Evolutionary conservation across 2,888 invertebrate genomes (phyloP).

Genomic region (Eupithecia dodoneata): DNA sequence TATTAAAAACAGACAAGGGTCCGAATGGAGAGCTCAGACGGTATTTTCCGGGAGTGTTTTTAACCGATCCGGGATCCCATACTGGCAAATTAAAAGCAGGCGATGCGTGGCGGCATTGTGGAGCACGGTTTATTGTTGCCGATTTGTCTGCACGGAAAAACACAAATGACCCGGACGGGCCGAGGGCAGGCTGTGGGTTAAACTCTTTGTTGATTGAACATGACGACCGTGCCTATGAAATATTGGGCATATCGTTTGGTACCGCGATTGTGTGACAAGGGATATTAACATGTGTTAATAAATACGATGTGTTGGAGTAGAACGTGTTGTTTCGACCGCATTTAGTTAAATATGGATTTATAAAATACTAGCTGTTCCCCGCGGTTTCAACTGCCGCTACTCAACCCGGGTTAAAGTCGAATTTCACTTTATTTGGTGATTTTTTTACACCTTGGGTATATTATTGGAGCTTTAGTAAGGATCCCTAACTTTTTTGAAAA

Average conservation of each 20-base stretch:
- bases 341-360: not conserved
- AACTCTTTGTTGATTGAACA: conserved; percentile 78
- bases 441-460: no score
- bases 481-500: no score
- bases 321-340: not conserved
- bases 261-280: conserved; percentile 21
- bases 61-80: conserved; percentile 71
- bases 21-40: conserved; percentile 51
- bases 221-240: conserved; percentile 30
- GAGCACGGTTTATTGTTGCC: conserved; percentile 75
- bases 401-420: no score
- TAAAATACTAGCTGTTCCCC: not conserved
- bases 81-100: conserved; percentile 81
- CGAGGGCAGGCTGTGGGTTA: conserved; percentile 50
- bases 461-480: no score
- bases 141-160: conserved; percentile 79
- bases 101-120: conserved; percentile 78
- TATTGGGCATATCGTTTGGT: not conserved
- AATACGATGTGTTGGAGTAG: not conserved
- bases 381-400: no score
- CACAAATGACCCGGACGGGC: conserved; percentile 73
- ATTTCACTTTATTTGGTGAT: no score
- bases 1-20: conserved; percentile 60
- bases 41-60: conserved; percentile 77
- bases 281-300: conserved; percentile 18